Evolutionary conservation across 2,888 invertebrate genomes (phyloP), one percentile per base, ranked within the genome.

Genomic region (Agrochola circellaris): DNA sequence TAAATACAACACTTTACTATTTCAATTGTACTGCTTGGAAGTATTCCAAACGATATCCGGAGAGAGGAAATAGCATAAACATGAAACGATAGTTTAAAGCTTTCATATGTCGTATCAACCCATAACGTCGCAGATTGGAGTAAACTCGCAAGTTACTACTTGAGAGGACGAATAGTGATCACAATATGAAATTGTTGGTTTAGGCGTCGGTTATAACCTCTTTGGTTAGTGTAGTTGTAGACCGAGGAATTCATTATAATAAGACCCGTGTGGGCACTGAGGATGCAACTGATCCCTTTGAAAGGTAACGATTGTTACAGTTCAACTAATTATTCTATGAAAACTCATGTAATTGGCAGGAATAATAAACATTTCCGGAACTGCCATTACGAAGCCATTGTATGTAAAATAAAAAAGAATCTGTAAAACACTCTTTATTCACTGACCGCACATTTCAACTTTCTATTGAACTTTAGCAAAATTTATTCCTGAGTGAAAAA

Each of bases 401-500:
- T 77, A 56, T 42, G 67, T 30, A 51, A 51, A 67, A 83, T 70
- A 60, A 75, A 65, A 71, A 54, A 13, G 23, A n/a, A 51, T 75
- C 62, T 70, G 72, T 73, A 73, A 67, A 77, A 71, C 73, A 67
- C 56, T 73, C 61, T 66, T 71, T 73, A 75, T 56, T 73, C 75
- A 84, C 62, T 81, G 84, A 79, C 82, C 84, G 84, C 84, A 72
- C 84, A 84, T 79, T 84, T 54, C 68, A 76, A 79, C 72, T 79
- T 76, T 64, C 69, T 77, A 84, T 90, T 82, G 83, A 86, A 87
- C 82, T 84, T 88, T 80, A 75, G 70, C 82, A 54, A 76, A 88
- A 89, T 86, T 88, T 89, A 88, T 89, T 83, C 77, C 71, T 65
- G 70, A 80, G 73, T 86, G 77, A 77, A 82, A 88, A 85, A 86